phyloP scores from a whole-genome alignment of 2,888 invertebrate species.

The Heliconius ismenius region DNA sequence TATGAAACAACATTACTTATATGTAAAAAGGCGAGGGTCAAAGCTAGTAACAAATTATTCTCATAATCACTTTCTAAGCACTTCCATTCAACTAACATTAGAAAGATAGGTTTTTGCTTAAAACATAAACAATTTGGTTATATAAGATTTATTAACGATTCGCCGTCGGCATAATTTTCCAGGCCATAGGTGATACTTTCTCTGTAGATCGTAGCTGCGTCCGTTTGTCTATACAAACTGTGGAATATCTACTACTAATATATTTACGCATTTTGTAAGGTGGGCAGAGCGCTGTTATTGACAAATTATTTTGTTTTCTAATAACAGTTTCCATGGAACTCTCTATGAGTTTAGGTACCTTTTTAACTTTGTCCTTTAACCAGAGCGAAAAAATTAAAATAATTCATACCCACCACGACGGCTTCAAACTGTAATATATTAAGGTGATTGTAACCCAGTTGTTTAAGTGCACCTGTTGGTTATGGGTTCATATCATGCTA shows the following conservation, averaged over 20 bases:
- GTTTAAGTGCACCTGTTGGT: background rate
- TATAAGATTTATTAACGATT: conserved; percentile 38
- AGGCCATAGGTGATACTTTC: conserved; percentile 47
- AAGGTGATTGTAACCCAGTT: background rate
- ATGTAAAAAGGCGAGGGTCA: conserved; percentile 3
- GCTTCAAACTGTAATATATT: background rate
- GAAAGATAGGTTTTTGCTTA: conserved; percentile 23
- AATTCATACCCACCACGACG: too few species aligned
- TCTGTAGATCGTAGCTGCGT: conserved; percentile 18
- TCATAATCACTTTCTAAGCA: conserved; percentile 21
- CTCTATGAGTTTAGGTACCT: too few species aligned
- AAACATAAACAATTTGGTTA: conserved; percentile 34
- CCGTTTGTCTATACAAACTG: conserved; percentile 10
- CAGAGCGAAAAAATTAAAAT: too few species aligned
- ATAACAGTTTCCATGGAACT: background rate
- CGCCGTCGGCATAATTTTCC: conserved; percentile 43
- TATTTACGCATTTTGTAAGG: background rate
- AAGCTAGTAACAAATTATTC: conserved; percentile 17
- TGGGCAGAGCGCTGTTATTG: background rate
- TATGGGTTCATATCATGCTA: background rate
- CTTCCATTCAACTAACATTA: background rate
- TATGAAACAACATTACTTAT: too few species aligned
- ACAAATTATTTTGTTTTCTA: background rate
- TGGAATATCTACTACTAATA: background rate
- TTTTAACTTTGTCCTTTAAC: too few species aligned